A percentile compares a stretch with the other conserved stretches of the same genome.
These are phyloP conservation scores for Drosophila nannoptera DNA, from an alignment of 1,140 invertebrate species.

Conservation along the genomic window DNA sequence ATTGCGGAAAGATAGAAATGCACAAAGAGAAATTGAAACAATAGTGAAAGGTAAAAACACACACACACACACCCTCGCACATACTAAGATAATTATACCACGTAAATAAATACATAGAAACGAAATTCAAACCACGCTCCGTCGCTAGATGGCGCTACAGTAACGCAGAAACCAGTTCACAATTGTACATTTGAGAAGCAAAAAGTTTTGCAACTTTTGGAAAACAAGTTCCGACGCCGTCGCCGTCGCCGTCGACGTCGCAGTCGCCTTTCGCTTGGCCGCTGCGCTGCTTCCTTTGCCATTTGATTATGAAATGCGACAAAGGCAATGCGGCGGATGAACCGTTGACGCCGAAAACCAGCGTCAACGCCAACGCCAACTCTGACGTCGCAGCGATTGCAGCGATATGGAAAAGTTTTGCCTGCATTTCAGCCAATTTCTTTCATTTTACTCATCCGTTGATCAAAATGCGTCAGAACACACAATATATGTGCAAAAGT, in stretches of 20 bases:
- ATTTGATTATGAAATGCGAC: slow-evolving; percentile 55
- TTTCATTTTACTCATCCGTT: slow-evolving; percentile 35
- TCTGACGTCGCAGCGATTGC: slow-evolving; percentile 25
- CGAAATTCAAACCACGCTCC: background rate
- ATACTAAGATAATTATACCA: background rate
- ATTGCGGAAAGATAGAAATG: slow-evolving; percentile 15
- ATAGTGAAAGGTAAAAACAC: slow-evolving; percentile 31
- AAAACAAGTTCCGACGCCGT: slow-evolving; percentile 56
- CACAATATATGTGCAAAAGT: no score
- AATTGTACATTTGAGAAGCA: slow-evolving; percentile 29
- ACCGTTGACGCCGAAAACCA: no score
- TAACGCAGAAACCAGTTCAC: slow-evolving; percentile 52
- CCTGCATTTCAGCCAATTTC: slow-evolving; percentile 23
- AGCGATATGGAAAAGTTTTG: slow-evolving; percentile 24
- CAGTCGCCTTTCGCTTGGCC: slow-evolving; percentile 50
- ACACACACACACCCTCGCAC: background rate
- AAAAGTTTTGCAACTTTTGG: slow-evolving; percentile 58
- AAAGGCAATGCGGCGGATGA: slow-evolving; percentile 20
- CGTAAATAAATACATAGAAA: no score
- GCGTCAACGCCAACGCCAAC: background rate
- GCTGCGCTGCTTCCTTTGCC: slow-evolving; percentile 26
- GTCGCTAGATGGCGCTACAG: slow-evolving; percentile 49
- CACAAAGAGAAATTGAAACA: slow-evolving; percentile 5
- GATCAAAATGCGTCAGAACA: slow-evolving; percentile 51
- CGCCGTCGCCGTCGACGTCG: slow-evolving; percentile 9